Evolutionary conservation across 1,140 invertebrate genomes (phyloP).

Genomic region (Zeugodacus cucurbitae): DNA sequence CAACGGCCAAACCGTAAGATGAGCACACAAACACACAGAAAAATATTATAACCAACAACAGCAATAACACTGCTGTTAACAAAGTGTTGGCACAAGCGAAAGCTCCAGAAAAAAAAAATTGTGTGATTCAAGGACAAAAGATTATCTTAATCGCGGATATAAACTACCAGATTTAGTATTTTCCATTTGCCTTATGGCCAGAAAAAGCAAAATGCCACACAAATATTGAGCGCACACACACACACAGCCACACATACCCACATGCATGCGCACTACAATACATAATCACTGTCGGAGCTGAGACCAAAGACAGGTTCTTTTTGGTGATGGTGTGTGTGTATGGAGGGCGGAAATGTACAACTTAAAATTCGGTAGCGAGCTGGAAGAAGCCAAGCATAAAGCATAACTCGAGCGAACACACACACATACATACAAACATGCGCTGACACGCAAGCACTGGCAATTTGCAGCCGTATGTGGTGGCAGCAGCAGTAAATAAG

Average conservation of each 20-base stretch:
- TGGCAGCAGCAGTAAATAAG: constrained; percentile 19
- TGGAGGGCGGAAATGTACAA: background rate
- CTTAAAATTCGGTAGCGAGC: constrained; percentile 8
- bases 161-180: constrained; percentile 34
- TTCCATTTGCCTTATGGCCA: constrained; percentile 23
- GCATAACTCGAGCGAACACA: background rate
- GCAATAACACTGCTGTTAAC: background rate
- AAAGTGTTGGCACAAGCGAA: background rate
- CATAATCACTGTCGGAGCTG: background rate
- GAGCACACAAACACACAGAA: too few relatives aligned
- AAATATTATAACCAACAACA: background rate
- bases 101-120: background rate
- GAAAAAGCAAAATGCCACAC: background rate
- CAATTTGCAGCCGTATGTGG: background rate
- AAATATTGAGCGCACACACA: background rate
- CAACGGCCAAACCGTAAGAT: background rate
- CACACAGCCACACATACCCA: too few relatives aligned
- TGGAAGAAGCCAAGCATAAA: constrained; percentile 12
- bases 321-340: background rate
- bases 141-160: constrained; percentile 42
- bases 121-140: constrained; percentile 39
- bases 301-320: background rate
- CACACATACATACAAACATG: background rate
- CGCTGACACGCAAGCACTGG: background rate
- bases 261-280: background rate